phyloP scores from a whole-genome alignment of 2,113 vertebrate genomes.

The Tetraodon nigroviridis region DNA sequence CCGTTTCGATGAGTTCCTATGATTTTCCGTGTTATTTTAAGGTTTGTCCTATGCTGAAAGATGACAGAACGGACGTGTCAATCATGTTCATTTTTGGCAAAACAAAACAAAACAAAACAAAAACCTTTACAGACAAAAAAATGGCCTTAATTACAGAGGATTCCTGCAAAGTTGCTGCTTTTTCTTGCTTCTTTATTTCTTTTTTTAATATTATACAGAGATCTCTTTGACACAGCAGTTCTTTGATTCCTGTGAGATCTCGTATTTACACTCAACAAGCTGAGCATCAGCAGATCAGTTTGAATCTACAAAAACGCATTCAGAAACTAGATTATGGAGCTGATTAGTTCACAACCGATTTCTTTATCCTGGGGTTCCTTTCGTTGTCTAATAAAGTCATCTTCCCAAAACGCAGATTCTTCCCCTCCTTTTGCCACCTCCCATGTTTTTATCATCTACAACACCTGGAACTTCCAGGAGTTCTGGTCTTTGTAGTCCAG shows the following conservation, averaged over 20 bases:
- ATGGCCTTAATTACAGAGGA: no score
- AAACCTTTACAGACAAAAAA: no score
- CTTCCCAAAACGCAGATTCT: constrained; percentile 16
- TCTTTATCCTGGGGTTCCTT: constrained; percentile 29
- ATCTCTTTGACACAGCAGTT: constrained; percentile 4
- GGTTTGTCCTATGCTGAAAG: constrained; percentile 10
- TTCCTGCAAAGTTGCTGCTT: constrained; percentile 1
- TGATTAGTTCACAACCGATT: constrained; percentile 10
- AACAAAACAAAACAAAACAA: neutral
- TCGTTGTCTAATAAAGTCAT: constrained; percentile 26
- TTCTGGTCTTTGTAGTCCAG: constrained; percentile 90
- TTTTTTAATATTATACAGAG: constrained; percentile 12
- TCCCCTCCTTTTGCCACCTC: constrained; percentile 10
- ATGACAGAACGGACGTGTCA: neutral
- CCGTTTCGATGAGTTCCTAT: constrained; percentile 6
- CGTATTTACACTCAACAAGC: constrained; percentile 25
- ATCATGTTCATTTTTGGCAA: no score
- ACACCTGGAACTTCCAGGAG: constrained; percentile 90
- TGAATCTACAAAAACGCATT: constrained; percentile 10
- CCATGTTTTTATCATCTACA: constrained; percentile 66
- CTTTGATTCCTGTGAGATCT: constrained; percentile 25
- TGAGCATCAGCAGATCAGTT: constrained; percentile 28
- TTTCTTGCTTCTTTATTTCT: constrained; percentile 12
- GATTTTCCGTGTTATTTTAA: constrained; percentile 10
- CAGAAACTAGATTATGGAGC: neutral